phyloP scores from a whole-genome alignment of 1,140 invertebrate species.

The Wiebesia pumilae region DNA sequence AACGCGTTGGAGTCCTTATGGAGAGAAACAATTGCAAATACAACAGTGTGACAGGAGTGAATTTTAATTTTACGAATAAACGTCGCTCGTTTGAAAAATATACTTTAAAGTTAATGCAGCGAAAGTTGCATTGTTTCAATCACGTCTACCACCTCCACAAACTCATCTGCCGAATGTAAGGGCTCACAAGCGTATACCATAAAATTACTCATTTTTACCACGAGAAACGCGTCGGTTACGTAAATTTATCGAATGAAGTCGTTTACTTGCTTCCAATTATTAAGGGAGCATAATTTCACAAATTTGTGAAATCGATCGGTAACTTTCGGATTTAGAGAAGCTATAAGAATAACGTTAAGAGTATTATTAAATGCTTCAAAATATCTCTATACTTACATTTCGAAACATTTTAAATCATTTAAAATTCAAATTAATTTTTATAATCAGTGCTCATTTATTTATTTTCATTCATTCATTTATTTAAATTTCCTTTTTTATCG shows the following conservation, averaged over 20 bases:
- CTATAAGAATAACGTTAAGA: too few species aligned
- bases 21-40: too few species aligned
- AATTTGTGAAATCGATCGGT: not conserved
- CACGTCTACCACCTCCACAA: not conserved
- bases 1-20: too few species aligned
- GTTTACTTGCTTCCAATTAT: not conserved
- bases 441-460: too few species aligned
- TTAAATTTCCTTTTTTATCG: too few species aligned
- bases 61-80: not conserved
- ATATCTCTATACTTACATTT: too few species aligned
- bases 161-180: not conserved
- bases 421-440: too few species aligned
- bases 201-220: not conserved
- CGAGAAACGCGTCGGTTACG: too few species aligned
- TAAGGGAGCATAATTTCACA: not conserved
- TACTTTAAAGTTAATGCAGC: not conserved
- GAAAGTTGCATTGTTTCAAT: not conserved
- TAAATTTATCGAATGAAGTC: not conserved
- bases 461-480: too few species aligned
- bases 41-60: too few species aligned
- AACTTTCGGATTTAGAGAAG: not conserved
- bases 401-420: too few species aligned
- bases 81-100: not conserved
- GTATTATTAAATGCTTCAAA: too few species aligned
- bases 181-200: not conserved